A percentile compares a stretch with the other conserved stretches of the same genome.
phyloP scores from a whole-genome alignment of 2,113 vertebrate genomes.

The Lepus timidus region DNA sequence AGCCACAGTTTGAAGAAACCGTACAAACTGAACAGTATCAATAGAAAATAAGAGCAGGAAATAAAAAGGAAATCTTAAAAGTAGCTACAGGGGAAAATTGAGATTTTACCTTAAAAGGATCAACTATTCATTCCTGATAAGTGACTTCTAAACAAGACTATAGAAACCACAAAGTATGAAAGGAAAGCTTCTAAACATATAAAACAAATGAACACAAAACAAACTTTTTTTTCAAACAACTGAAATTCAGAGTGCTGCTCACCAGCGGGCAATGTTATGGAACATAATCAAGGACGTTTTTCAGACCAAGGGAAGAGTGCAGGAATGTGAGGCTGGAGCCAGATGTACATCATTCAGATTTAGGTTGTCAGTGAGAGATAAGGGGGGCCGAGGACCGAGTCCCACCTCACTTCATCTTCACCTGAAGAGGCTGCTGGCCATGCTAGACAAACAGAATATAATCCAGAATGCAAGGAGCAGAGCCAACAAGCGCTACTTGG shows the following conservation, averaged over 20 bases:
- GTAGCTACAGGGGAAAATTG: neutral
- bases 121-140: neutral
- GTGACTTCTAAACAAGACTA: neutral
- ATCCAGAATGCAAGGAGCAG: neutral
- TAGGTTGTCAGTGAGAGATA: neutral
- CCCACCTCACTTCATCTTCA: neutral
- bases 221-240: neutral
- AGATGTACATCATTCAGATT: neutral
- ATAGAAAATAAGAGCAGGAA: neutral
- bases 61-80: constrained; percentile 19
- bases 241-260: neutral
- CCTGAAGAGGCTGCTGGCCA: neutral
- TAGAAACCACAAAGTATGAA: neutral
- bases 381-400: neutral
- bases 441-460: neutral
- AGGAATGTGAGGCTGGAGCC: neutral
- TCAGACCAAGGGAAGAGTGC: neutral
- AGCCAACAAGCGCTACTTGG: neutral
- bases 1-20: neutral
- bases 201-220: neutral
- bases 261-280: neutral
- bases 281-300: neutral
- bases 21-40: neutral
- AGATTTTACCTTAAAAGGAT: neutral
- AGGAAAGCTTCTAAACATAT: neutral